Percentiles rank a stretch among this genome's conserved stretches.
These are phyloP conservation scores for Cantharis rufa DNA, from an alignment of 2,888 invertebrate genomes.

Conservation along the genomic window DNA sequence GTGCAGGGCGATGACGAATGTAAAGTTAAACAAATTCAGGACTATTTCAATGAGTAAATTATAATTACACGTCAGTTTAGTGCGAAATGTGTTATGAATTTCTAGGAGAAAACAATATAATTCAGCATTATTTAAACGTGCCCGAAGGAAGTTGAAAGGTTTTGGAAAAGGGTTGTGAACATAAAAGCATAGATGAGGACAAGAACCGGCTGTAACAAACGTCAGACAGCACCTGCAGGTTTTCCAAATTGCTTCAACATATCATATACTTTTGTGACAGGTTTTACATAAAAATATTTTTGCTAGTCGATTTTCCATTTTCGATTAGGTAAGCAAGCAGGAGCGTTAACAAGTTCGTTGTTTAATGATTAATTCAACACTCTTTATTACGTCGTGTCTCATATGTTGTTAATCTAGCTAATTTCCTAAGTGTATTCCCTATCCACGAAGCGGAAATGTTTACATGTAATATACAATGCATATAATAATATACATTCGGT, in stretches of 20 bases:
- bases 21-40: not conserved
- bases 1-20: not conserved
- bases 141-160: slow-evolving; percentile 4
- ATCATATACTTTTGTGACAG: slow-evolving; percentile 14
- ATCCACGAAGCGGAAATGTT: not conserved
- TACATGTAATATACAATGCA: not conserved
- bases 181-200: not conserved
- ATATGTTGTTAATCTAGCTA: not conserved
- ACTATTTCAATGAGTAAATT: not conserved
- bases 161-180: slow-evolving; percentile 3
- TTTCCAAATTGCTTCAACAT: slow-evolving; percentile 15
- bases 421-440: slow-evolving; percentile 2
- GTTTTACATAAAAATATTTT: slow-evolving; percentile 9
- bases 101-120: not conserved
- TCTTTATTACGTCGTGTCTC: not conserved
- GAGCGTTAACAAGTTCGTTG: not conserved
- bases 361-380: not conserved
- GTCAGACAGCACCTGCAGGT: slow-evolving; percentile 12
- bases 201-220: slow-evolving; percentile 8
- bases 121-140: not conserved
- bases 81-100: not conserved
- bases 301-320: not conserved
- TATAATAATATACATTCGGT: not conserved
- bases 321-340: not conserved
- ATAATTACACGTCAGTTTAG: not conserved